Conservation (phyloP, 2,888 invertebrate species). For the Xanthia icteritia region DNA sequence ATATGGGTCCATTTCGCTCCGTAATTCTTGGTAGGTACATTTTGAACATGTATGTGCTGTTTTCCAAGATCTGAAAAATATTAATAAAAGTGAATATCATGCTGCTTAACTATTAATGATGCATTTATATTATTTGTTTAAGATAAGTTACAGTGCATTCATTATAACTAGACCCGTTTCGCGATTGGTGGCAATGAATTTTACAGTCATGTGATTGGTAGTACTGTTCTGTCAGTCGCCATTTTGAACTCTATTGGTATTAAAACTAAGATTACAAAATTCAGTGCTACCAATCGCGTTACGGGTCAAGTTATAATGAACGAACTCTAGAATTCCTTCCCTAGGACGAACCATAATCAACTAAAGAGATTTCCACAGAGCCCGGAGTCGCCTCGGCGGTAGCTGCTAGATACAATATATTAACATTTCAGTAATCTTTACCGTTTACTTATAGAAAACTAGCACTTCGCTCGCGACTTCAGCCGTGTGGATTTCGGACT, state of each 20-base stretch:
- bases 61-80: conserved; percentile 80
- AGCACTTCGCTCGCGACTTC: neutral
- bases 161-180: no score
- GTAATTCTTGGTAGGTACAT: conserved; percentile 94
- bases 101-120: neutral
- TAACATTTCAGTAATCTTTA: neutral
- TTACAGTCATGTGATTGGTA: no score
- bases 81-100: neutral
- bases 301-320: no score
- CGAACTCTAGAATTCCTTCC: neutral
- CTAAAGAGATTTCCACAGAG: neutral
- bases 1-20: conserved; percentile 96
- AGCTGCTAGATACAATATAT: neutral
- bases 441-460: neutral
- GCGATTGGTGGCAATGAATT: no score
- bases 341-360: neutral
- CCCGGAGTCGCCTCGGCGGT: neutral
- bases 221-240: no score
- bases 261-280: no score
- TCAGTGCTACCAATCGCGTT: no score
- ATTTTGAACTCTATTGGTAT: no score
- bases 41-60: conserved; percentile 93
- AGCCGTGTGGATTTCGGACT: neutral
- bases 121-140: neutral
- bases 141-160: neutral